Percentiles rank a stretch among this genome's conserved stretches.
Conservation (phyloP, 1,140 invertebrate genomes). For the Latrodectus geometricus region DNA sequence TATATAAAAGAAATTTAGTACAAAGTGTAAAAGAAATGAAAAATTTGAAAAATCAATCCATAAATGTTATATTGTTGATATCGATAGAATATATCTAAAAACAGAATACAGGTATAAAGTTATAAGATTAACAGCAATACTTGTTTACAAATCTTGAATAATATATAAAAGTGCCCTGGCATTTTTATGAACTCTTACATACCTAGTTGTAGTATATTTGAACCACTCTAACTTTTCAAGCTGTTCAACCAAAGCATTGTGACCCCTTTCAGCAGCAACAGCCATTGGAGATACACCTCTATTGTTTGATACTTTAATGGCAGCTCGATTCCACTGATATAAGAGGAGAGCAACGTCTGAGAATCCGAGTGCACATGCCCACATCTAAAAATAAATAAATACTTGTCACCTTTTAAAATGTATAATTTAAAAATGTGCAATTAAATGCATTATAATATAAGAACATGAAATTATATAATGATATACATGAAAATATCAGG, state of each 20-base stretch:
- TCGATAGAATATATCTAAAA: too few species aligned
- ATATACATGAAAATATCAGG: too few species aligned
- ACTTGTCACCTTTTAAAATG: background rate
- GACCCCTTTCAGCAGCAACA: slow-evolving; percentile 72
- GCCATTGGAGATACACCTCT: slow-evolving; percentile 76
- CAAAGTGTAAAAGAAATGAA: too few species aligned
- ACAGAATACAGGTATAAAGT: too few species aligned
- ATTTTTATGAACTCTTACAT: too few species aligned
- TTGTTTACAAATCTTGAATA: too few species aligned
- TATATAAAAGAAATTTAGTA: too few species aligned
- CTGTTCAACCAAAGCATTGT: slow-evolving; percentile 65
- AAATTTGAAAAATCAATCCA: too few species aligned
- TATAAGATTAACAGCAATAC: too few species aligned
- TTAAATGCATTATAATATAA: background rate
- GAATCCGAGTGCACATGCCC: slow-evolving; percentile 89
- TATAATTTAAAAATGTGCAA: background rate
- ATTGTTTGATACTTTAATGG: slow-evolving; percentile 78
- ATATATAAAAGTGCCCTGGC: too few species aligned
- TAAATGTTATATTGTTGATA: too few species aligned
- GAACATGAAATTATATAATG: background rate
- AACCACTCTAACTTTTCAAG: slow-evolving; percentile 62
- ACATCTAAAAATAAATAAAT: slow-evolving; percentile 75
- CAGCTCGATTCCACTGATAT: slow-evolving; percentile 84
- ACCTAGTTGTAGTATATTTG: background rate
- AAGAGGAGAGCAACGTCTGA: slow-evolving; percentile 85